A percentile compares a stretch with the other conserved stretches of the same genome.
These are phyloP conservation scores for Sipha maydis DNA, from an alignment of 2,888 invertebrate species.

Conservation along the genomic window DNA sequence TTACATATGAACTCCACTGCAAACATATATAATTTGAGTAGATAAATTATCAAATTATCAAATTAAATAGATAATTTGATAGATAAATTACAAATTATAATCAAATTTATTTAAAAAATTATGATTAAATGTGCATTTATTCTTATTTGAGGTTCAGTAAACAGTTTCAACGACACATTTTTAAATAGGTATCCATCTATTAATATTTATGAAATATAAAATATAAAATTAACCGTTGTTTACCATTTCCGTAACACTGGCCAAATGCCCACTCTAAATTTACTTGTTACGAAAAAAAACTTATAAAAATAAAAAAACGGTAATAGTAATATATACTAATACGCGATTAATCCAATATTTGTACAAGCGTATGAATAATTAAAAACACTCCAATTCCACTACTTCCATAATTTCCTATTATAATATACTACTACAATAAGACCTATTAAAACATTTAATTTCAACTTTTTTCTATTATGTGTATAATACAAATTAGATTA, in stretches of 20 bases:
- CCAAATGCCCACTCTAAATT: constrained; percentile 41
- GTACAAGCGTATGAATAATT: not conserved
- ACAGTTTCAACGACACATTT: not conserved
- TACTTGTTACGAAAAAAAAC: constrained; percentile 47
- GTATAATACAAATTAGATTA: not conserved
- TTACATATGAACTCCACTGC: not conserved
- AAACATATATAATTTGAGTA: not conserved
- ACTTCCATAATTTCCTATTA: not conserved
- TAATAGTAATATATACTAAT: not conserved
- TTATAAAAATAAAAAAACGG: not conserved
- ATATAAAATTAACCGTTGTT: constrained; percentile 50
- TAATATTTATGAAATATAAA: constrained; percentile 40
- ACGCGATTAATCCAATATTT: not conserved
- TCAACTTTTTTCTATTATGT: not conserved
- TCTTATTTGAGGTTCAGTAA: not conserved
- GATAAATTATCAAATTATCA: not conserved
- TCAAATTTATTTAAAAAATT: not conserved
- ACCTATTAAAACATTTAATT: not conserved
- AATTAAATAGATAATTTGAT: not conserved
- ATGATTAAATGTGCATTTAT: not conserved
- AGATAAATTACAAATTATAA: not conserved
- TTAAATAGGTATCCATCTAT: constrained; percentile 32
- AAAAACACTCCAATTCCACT: not conserved
- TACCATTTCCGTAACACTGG: constrained; percentile 29
- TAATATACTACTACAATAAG: not conserved